Evolutionary conservation across 2,797 vertebrate species (phyloP).

Genomic region (Chromobotia macracanthus): DNA sequence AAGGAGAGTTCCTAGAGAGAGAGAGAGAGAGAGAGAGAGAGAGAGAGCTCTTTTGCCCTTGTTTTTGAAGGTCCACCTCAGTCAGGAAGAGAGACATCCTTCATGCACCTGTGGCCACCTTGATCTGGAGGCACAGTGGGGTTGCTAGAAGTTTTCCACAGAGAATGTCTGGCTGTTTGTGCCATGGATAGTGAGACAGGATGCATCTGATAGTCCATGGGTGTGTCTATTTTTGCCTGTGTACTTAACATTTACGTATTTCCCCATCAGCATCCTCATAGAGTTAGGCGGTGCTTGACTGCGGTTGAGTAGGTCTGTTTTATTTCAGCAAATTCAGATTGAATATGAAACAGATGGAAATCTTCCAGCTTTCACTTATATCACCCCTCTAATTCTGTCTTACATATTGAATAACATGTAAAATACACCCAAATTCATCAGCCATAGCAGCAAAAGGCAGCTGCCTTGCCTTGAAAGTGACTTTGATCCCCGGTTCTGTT

Average conservation of each 20-base stretch:
- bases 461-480: background rate
- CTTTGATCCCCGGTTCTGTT: background rate
- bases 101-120: slow-evolving; percentile 17
- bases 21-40: slow-evolving; percentile 7
- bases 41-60: slow-evolving; percentile 35
- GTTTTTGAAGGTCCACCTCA: slow-evolving; percentile 17
- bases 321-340: background rate
- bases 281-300: background rate
- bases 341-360: background rate
- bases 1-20: slow-evolving; percentile 27
- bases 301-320: background rate
- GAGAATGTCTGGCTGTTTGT: background rate
- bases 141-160: background rate
- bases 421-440: background rate
- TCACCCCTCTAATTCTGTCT: background rate
- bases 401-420: background rate
- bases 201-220: slow-evolving; percentile 45
- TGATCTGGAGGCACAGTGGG: slow-evolving; percentile 11
- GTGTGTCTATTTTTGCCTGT: background rate
- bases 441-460: background rate
- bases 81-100: slow-evolving; percentile 20
- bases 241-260: slow-evolving; percentile 38
- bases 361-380: background rate
- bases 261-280: background rate
- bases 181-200: slow-evolving; percentile 1